phyloP scores from a whole-genome alignment of 2,113 vertebrate genomes.

The Colistium nudipinnis region DNA sequence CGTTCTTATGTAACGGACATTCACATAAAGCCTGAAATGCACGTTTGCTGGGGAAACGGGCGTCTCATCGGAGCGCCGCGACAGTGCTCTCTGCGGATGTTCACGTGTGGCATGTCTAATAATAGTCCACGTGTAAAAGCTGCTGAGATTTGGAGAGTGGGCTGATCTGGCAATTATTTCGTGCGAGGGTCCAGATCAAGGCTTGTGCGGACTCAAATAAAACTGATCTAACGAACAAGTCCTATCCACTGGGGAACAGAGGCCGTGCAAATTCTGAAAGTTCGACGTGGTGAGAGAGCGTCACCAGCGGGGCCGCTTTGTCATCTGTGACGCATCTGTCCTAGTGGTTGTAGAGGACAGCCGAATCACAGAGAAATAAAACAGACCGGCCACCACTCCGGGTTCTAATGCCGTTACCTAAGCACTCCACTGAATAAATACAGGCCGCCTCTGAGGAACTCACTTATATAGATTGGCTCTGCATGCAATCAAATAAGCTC shows the following conservation, averaged over 20 bases:
- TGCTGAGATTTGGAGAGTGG: slow-evolving; percentile 59
- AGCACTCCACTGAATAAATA: slow-evolving; percentile 52
- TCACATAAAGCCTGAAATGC: slow-evolving; percentile 7
- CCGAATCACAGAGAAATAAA: slow-evolving; percentile 31
- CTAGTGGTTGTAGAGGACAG: slow-evolving; percentile 11
- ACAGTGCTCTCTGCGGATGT: slow-evolving; percentile 42
- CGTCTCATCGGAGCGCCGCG: slow-evolving; percentile 5
- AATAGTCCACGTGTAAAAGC: slow-evolving; percentile 59
- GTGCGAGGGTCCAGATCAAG: slow-evolving; percentile 11
- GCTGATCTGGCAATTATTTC: slow-evolving; percentile 40
- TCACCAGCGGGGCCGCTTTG: slow-evolving; percentile 33
- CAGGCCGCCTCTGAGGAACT: slow-evolving; percentile 40
- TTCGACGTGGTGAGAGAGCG: slow-evolving; percentile 2
- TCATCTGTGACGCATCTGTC: slow-evolving; percentile 33
- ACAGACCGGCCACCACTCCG: slow-evolving; percentile 22
- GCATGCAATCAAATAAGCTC: slow-evolving; percentile 52
- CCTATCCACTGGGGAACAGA: background rate
- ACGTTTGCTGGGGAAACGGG: background rate
- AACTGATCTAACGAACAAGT: slow-evolving; percentile 1
- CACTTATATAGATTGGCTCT: slow-evolving; percentile 60
- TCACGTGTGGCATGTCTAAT: slow-evolving; percentile 67
- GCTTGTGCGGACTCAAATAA: background rate
- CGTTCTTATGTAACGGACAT: background rate
- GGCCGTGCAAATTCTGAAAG: background rate
- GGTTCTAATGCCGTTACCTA: slow-evolving; percentile 17